These are phyloP conservation scores for Achlya flavicornis DNA, from an alignment of 2,888 invertebrate species.

Conservation along the genomic window DNA sequence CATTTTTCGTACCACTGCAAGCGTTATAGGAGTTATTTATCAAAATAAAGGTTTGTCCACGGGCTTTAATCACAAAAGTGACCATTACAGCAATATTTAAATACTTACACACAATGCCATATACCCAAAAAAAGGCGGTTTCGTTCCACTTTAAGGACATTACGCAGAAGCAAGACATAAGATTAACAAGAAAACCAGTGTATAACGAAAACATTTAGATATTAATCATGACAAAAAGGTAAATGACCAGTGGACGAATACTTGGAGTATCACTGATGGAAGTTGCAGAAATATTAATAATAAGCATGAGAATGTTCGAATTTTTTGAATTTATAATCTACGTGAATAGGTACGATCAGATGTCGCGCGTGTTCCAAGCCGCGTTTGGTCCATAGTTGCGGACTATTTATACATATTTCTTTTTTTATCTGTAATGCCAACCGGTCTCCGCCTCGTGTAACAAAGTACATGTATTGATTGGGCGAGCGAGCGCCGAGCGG, in stretches of 20 bases:
- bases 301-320: too few relatives aligned
- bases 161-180: slow-evolving; percentile 10
- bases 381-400: slow-evolving; percentile 20
- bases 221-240: slow-evolving; percentile 1
- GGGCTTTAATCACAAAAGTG: background rate
- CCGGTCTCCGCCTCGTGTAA: slow-evolving; percentile 51
- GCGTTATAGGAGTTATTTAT: background rate
- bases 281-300: background rate
- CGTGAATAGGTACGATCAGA: slow-evolving; percentile 1
- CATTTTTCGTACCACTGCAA: background rate
- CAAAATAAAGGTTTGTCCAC: background rate
- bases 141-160: slow-evolving; percentile 9
- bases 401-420: slow-evolving; percentile 51
- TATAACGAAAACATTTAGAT: slow-evolving; percentile 2
- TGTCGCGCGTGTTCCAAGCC: slow-evolving; percentile 7
- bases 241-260: slow-evolving; percentile 1
- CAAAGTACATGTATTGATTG: slow-evolving; percentile 71
- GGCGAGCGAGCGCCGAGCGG: slow-evolving; percentile 47
- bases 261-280: background rate
- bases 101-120: background rate
- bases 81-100: background rate
- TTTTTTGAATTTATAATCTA: background rate
- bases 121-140: background rate
- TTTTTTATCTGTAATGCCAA: slow-evolving; percentile 41
- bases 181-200: slow-evolving; percentile 9